A percentile compares a stretch with the other conserved stretches of the same genome.
phyloP scores from a whole-genome alignment of 2,113 vertebrate species.

The Deroptyus accipitrinus region DNA sequence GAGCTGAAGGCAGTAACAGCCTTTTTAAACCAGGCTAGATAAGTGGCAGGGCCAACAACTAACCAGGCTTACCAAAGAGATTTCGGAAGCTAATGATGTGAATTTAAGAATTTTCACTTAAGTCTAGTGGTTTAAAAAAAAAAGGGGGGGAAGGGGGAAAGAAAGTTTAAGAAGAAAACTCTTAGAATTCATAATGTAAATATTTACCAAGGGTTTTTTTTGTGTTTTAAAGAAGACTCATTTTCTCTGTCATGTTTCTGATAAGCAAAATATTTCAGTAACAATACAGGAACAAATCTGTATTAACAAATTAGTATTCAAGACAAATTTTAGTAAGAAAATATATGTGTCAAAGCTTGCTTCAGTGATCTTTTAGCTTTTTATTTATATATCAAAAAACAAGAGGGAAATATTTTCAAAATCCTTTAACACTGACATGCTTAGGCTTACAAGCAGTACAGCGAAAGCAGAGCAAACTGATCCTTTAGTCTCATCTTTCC shows the following conservation, averaged over 20 bases:
- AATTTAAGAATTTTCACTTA: neutral
- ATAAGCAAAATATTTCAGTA: neutral
- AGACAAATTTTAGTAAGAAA: neutral
- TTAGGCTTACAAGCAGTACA: neutral
- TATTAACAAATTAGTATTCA: slow-evolving; percentile 10
- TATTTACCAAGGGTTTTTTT: neutral
- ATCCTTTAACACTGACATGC: neutral
- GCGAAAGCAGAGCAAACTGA: neutral
- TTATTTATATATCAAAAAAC: neutral
- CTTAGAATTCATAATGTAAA: neutral
- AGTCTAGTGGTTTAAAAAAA: neutral
- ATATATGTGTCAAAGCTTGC: neutral
- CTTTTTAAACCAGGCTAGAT: neutral
- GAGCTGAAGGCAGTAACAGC: neutral
- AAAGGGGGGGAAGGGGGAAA: neutral
- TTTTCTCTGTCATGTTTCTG: slow-evolving; percentile 10
- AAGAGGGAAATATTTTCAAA: neutral
- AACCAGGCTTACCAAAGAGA: neutral
- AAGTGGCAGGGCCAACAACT: neutral
- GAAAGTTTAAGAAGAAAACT: neutral
- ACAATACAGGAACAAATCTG: neutral
- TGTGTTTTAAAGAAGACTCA: neutral
- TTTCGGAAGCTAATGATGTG: neutral
- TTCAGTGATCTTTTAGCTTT: neutral
- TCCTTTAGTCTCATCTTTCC: neutral